A percentile compares a stretch with the other conserved stretches of the same genome.
Conservation (phyloP, 2,797 vertebrate genomes). For the Petrocephalus sullivani region DNA sequence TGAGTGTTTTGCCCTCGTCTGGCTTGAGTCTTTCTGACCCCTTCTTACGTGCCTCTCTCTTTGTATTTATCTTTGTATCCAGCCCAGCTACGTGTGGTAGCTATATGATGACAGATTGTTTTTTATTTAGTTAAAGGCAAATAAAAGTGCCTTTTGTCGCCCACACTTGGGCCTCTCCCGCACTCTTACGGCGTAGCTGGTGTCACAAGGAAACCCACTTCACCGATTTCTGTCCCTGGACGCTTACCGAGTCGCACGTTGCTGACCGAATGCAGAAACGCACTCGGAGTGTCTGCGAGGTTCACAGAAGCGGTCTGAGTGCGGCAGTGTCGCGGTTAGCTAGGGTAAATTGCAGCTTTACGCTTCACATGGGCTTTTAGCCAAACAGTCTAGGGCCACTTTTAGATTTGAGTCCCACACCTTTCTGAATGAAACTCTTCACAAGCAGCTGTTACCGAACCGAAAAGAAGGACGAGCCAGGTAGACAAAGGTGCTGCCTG, state of each 20-base stretch:
- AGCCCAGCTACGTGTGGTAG: neutral
- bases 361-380: neutral
- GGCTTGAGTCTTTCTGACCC: neutral
- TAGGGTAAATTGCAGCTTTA: neutral
- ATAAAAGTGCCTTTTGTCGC: neutral
- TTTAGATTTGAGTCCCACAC: neutral
- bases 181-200: neutral
- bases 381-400: neutral
- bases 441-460: neutral
- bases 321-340: neutral
- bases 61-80: neutral
- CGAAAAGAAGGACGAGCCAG: neutral
- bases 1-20: neutral
- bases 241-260: neutral
- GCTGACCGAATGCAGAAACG: neutral
- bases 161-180: neutral
- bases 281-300: neutral
- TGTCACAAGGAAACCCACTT: neutral
- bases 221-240: neutral
- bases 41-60: neutral
- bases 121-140: neutral
- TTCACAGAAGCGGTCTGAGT: neutral
- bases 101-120: neutral
- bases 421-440: neutral
- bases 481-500: neutral